Evolutionary conservation across 2,888 invertebrate genomes (phyloP).

Genomic region (Hybos culiciformis): DNA sequence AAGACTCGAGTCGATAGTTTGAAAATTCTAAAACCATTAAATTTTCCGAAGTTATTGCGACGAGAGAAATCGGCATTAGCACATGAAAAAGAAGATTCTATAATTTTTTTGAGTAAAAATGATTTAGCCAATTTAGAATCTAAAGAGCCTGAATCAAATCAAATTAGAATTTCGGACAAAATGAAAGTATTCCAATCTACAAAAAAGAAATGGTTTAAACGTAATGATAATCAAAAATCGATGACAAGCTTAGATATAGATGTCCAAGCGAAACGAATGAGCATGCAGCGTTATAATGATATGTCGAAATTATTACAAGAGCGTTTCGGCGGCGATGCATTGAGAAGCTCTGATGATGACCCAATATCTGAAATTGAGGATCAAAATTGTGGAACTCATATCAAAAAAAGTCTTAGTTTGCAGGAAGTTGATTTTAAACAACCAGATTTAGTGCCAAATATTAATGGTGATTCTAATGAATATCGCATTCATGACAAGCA

Average conservation of each 20-base stretch:
- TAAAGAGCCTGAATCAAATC: constrained; percentile 1
- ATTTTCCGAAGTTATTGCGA: constrained; percentile 30
- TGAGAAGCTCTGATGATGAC: neutral
- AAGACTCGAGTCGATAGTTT: constrained; percentile 42
- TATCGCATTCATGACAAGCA: no score
- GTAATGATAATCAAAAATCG: constrained; percentile 25
- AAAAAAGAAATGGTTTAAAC: constrained; percentile 54
- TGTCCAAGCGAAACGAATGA: constrained; percentile 49
- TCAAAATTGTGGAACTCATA: no score
- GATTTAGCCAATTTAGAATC: constrained; percentile 48
- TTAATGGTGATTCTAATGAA: constrained; percentile 9
- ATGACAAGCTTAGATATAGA: constrained; percentile 39
- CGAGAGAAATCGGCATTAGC: constrained; percentile 34
- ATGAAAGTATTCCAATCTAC: constrained; percentile 38
- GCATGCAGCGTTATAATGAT: constrained; percentile 56
- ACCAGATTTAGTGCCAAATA: neutral
- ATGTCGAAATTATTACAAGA: constrained; percentile 58
- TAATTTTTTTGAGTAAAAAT: constrained; percentile 52
- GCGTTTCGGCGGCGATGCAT: constrained; percentile 40
- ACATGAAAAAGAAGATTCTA: constrained; percentile 49
- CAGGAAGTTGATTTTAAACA: neutral
- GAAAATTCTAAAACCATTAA: constrained; percentile 39
- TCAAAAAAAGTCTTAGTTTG: no score
- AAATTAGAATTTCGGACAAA: constrained; percentile 23
- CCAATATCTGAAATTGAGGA: no score